Evolutionary conservation across 1,140 invertebrate genomes (phyloP).

Genomic region (Cherax quadricarinatus): DNA sequence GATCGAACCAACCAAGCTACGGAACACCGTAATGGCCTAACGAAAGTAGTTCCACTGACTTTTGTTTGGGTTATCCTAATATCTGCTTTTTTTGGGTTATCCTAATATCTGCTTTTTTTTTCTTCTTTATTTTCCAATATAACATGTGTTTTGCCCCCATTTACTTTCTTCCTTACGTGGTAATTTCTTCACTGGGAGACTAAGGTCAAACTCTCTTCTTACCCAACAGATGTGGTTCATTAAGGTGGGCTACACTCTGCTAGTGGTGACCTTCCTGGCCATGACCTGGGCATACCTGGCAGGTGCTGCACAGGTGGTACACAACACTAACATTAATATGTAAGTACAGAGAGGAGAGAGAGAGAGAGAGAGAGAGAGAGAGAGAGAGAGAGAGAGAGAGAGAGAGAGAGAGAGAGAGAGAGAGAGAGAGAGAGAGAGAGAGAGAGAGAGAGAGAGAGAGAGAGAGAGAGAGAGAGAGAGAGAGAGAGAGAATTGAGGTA

Average conservation of each 20-base stretch:
- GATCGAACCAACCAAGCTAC: too few species aligned
- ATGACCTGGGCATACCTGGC: slow-evolving; percentile 59
- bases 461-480: slow-evolving; percentile 12
- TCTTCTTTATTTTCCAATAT: too few species aligned
- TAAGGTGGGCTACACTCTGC: slow-evolving; percentile 17
- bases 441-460: slow-evolving; percentile 15
- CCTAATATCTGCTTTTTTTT: too few species aligned
- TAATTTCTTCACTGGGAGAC: not conserved
- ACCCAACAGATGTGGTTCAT: slow-evolving; percentile 55
- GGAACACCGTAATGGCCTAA: too few species aligned
- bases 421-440: not conserved
- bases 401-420: slow-evolving; percentile 12
- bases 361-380: not conserved
- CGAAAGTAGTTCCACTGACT: too few species aligned
- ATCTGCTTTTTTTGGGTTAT: too few species aligned
- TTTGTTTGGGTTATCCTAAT: too few species aligned
- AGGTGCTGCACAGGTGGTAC: slow-evolving; percentile 52
- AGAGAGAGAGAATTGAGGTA: not conserved
- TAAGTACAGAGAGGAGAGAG: slow-evolving; percentile 2
- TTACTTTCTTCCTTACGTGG: not conserved
- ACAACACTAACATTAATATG: slow-evolving; percentile 55
- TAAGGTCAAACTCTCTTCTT: not conserved
- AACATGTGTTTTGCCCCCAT: not conserved
- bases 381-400: slow-evolving; percentile 13
- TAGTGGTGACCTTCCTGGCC: slow-evolving; percentile 40